These are phyloP conservation scores for Hemithea aestivaria DNA, from an alignment of 2,888 invertebrate species.

Conservation along the genomic window DNA sequence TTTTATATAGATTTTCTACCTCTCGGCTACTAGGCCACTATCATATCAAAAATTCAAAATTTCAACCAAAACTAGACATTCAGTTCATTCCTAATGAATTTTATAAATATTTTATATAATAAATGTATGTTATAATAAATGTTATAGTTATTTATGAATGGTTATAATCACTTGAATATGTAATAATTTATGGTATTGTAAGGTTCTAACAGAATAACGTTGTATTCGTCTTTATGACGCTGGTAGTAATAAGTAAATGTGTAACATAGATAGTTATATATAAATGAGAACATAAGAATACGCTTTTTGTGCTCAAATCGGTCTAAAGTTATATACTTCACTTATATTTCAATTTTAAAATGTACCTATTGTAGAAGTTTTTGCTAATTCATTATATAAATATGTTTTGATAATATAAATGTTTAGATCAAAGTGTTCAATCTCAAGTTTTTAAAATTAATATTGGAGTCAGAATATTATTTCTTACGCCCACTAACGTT, in stretches of 20 bases:
- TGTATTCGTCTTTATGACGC: conserved; percentile 71
- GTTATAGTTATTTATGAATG: conserved; percentile 49
- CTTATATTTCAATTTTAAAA: conserved; percentile 30
- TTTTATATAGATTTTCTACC: conserved; percentile 71
- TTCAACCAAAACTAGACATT: conserved; percentile 40
- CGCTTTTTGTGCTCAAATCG: conserved; percentile 77
- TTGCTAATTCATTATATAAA: conserved; percentile 36
- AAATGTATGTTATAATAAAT: conserved; percentile 37
- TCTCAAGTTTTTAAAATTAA: conserved; percentile 49
- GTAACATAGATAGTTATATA: conserved; percentile 42
- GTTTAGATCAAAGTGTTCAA: conserved; percentile 58
- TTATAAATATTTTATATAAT: conserved; percentile 38
- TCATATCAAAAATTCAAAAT: conserved; percentile 65
- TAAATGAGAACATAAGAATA: conserved; percentile 43
- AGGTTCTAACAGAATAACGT: conserved; percentile 57
- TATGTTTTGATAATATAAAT: conserved; percentile 32
- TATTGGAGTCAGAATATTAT: conserved; percentile 43
- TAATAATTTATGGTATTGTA: conserved; percentile 63
- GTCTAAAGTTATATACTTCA: conserved; percentile 53
- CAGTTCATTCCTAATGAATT: conserved; percentile 49
- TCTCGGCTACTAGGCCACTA: conserved; percentile 46
- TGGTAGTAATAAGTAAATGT: conserved; percentile 60
- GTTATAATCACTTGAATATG: conserved; percentile 57
- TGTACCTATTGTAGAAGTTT: conserved; percentile 35
- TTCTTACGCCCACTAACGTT: conserved; percentile 49